Evolutionary conservation across 2,797 vertebrate genomes (phyloP), one percentile per base, ranked within the genome.

Genomic region (Peromyscus eremicus): DNA sequence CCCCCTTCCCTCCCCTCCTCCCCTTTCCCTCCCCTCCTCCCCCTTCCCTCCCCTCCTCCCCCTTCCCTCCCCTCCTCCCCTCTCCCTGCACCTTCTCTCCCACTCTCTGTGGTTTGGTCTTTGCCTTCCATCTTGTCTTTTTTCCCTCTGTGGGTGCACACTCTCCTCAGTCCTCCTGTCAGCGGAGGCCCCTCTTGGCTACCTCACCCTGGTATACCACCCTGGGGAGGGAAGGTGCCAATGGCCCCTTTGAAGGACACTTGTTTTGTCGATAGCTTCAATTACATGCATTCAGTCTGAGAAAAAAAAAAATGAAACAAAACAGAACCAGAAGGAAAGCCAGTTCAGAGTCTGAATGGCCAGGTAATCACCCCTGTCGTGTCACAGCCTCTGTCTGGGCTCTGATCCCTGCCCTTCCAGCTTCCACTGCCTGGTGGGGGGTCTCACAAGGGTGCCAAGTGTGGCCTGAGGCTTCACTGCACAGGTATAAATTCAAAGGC

Each of bases 151-250:
- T 32, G 9, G 29, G 57, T 46, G 37, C 13, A 10, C 3, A 66
- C 32, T 32, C 55, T 52, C 66, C 73, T 60, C 40, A 1, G 32
- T 43, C 80, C 23, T 89, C 83, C 81, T 94, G 29, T 55, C 4
- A 52, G 23, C n/a, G 46, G 81, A 81, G 34, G 37, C 46, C 62
- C 27, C 60, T 64, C 80, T 71, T 80, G 82, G 40, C 62, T 85
- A 21, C 62, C 29, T 34, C 29, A 84, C 40, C n/a, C 40, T 34
- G 40, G 62, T 77, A 49, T 32, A 1, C 5, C 13, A 37, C 27
- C 16, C 4, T 14, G 5, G 21, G 0, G 5, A 52, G 52, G 34
- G 0, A 1, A 70, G 57, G 12, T 19, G 13, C n/a, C 75, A 17
- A 9, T 55, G 49, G 23, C 6, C 3, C 29, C 32, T 43, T 14